Percentiles rank a stretch among this genome's conserved stretches.
phyloP scores from a whole-genome alignment of 1,140 invertebrate species.

The Periplaneta americana region DNA sequence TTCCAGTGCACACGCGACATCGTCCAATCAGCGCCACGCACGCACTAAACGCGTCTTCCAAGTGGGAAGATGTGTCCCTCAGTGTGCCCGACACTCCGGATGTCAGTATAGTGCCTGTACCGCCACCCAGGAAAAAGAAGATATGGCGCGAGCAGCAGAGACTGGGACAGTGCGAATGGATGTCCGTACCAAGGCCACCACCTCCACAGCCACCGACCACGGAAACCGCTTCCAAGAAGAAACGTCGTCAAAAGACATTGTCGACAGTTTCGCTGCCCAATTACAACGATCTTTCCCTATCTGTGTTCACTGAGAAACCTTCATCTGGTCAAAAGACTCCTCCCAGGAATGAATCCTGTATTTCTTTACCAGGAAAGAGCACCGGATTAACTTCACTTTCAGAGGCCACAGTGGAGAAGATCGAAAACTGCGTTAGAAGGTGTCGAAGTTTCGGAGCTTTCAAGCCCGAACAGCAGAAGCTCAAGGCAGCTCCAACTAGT shows the following conservation, averaged over 20 bases:
- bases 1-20: neutral
- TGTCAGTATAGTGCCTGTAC: neutral
- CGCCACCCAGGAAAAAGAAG: neutral
- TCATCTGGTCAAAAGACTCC: neutral
- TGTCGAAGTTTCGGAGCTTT: constrained; percentile 38
- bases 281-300: neutral
- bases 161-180: neutral
- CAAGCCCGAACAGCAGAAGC: constrained; percentile 32
- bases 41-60: neutral
- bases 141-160: neutral
- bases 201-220: neutral
- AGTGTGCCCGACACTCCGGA: neutral
- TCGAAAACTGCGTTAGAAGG: constrained; percentile 37
- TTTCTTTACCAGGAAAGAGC: neutral
- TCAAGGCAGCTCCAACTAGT: constrained; percentile 23
- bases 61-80: neutral
- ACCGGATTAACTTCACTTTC: neutral
- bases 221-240: neutral
- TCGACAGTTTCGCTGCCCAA: neutral
- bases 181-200: neutral
- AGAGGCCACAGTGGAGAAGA: constrained; percentile 23
- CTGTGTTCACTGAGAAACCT: neutral
- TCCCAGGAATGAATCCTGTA: neutral
- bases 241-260: neutral
- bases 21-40: neutral